phyloP scores from a whole-genome alignment of 2,797 vertebrate genomes.

The Myotis planiceps region DNA sequence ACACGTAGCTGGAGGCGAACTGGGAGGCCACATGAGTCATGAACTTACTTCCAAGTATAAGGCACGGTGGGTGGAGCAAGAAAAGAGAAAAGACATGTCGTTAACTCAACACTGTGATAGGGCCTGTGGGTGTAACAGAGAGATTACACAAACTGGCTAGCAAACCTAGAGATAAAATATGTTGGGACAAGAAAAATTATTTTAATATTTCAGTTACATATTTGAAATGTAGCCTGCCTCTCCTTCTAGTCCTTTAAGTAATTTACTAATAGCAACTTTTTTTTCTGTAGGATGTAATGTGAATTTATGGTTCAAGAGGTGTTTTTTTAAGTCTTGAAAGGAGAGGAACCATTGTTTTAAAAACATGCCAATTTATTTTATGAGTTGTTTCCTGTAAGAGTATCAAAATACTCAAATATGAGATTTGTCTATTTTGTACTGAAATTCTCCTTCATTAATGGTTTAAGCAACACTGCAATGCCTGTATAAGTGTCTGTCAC shows the following conservation, averaged over 20 bases:
- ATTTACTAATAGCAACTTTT: not conserved
- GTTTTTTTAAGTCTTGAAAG: not conserved
- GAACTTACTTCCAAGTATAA: conserved; percentile 92
- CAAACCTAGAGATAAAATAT: conserved; percentile 27
- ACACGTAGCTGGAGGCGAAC: conserved; percentile 98
- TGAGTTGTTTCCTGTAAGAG: conserved; percentile 3
- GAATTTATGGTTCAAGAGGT: not conserved
- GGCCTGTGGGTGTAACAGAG: conserved; percentile 12
- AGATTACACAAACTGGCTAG: conserved; percentile 52
- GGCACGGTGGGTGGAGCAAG: conserved; percentile 40
- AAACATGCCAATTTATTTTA: not conserved
- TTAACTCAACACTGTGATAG: conserved; percentile 50
- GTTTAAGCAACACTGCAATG: not conserved
- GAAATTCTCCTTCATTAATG: conserved; percentile 1
- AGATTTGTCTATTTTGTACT: conserved; percentile 16
- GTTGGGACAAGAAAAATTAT: conserved; percentile 6
- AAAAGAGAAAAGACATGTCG: conserved; percentile 65
- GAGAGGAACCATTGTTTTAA: not conserved
- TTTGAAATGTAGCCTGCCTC: not conserved
- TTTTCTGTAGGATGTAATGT: not conserved
- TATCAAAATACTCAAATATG: conserved; percentile 34
- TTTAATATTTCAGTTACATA: not conserved
- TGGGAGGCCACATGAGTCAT: conserved; percentile 98
- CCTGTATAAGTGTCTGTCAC: not conserved
- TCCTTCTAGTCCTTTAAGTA: not conserved